phyloP scores from a whole-genome alignment of 2,113 vertebrate species.

The Dascyllus trimaculatus region DNA sequence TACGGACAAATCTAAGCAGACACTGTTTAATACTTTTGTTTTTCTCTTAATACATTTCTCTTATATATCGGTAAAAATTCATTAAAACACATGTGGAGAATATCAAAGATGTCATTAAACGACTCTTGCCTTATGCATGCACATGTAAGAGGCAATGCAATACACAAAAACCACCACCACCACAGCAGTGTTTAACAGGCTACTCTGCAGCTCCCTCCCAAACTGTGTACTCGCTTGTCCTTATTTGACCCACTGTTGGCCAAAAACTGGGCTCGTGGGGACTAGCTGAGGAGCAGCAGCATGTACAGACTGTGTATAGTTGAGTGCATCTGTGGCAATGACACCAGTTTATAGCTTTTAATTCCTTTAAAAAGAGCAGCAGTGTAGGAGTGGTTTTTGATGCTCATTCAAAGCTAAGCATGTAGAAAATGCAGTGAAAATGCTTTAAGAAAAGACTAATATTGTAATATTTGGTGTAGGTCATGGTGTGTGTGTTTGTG shows the following conservation, averaged over 20 bases:
- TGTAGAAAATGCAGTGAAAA: background rate
- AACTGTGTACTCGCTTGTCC: constrained; percentile 40
- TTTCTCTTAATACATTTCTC: background rate
- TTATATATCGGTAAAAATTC: background rate
- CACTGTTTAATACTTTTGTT: background rate
- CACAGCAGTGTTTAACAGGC: background rate
- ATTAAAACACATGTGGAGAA: too few relatives aligned
- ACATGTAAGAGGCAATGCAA: background rate
- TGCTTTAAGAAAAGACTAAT: background rate
- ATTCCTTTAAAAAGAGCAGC: constrained; percentile 5
- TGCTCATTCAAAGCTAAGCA: background rate
- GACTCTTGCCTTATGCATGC: too few relatives aligned
- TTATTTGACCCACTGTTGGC: constrained; percentile 64
- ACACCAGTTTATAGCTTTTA: background rate
- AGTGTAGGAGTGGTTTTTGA: background rate
- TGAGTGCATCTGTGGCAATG: constrained; percentile 42
- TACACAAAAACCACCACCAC: background rate
- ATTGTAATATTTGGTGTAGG: too few relatives aligned
- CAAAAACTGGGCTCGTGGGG: constrained; percentile 51
- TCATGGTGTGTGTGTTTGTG: too few relatives aligned
- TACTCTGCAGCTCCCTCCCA: constrained; percentile 31
- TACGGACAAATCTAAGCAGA: background rate
- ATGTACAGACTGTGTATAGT: constrained; percentile 34
- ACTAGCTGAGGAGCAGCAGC: constrained; percentile 49
- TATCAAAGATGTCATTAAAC: too few relatives aligned